Evolutionary conservation across 37 sponge, comb jelly and placozoan genomes (phyloP).

Genomic region (Spongilla lacustris): DNA sequence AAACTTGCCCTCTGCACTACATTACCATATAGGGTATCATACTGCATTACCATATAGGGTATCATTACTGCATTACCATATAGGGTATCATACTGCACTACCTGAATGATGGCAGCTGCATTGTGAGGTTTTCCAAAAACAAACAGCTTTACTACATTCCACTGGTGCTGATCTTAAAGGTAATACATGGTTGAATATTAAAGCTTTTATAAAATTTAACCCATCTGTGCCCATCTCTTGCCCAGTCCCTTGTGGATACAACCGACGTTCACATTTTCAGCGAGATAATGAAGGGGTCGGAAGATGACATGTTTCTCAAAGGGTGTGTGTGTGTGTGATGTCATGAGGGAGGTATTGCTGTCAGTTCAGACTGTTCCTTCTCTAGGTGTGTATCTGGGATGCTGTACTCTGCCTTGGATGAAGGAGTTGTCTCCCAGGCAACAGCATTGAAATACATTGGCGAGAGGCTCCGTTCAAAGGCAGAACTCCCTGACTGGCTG

Average conservation of each 20-base stretch:
- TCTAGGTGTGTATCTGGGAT: conserved; percentile 75
- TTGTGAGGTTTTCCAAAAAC: conserved; percentile 75
- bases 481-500: conserved; percentile 80
- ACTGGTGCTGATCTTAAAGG: conserved; percentile 88
- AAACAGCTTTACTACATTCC: conserved; percentile 86
- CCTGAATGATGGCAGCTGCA: conserved; percentile 86
- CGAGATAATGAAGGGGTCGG: conserved; percentile 68
- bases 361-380: not conserved
- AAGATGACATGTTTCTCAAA: conserved; percentile 73
- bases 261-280: conserved; percentile 77
- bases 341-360: no score
- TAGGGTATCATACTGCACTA: conserved; percentile 92
- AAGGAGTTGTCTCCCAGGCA: conserved; percentile 56
- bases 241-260: conserved; percentile 69
- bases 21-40: no score
- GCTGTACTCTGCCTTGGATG: conserved; percentile 50
- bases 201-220: not conserved
- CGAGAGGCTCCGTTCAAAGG: conserved; percentile 75
- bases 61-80: not conserved
- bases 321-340: conserved; percentile 37
- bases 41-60: no score
- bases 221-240: no score
- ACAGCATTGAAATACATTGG: conserved; percentile 80
- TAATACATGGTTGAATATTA: not conserved
- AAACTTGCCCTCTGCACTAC: no score